These are phyloP conservation scores for Aphodius sticticus DNA, from an alignment of 2,888 invertebrate genomes.

Conservation along the genomic window DNA sequence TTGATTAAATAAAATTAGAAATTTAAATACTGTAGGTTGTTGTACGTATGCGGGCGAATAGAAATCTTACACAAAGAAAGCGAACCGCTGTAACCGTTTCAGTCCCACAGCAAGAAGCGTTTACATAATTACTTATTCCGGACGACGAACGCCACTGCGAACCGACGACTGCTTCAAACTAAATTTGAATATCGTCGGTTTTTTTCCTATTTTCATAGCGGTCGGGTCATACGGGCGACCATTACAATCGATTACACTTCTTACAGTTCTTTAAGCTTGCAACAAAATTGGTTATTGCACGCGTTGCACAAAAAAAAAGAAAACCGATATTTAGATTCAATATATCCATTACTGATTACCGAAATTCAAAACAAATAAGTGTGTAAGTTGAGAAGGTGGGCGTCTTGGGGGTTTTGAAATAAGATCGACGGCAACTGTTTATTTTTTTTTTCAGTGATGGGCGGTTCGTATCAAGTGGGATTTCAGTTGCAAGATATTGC, in stretches of 20 bases:
- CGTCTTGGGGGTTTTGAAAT: slow-evolving; percentile 13
- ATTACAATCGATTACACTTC: not conserved
- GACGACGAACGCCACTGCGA: slow-evolving; percentile 13
- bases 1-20: slow-evolving; percentile 55
- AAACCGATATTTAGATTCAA: not conserved
- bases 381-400: slow-evolving; percentile 19
- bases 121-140: slow-evolving; percentile 32
- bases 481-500: slow-evolving; percentile 15
- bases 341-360: not conserved
- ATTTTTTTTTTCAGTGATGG: not conserved
- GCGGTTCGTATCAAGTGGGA: slow-evolving; percentile 16
- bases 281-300: not conserved
- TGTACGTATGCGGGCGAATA: slow-evolving; percentile 40
- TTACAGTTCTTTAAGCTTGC: not conserved
- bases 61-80: slow-evolving; percentile 41
- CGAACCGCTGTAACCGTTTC: slow-evolving; percentile 5
- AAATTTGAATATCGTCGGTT: slow-evolving; percentile 17
- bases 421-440: slow-evolving; percentile 7
- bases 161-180: not conserved
- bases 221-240: not conserved
- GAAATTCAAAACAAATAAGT: not conserved
- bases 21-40: slow-evolving; percentile 45
- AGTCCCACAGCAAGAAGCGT: slow-evolving; percentile 11
- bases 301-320: no score
- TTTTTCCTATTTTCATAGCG: not conserved